Evolutionary conservation across 2,797 vertebrate species (phyloP).

Genomic region (Mus minutoides): DNA sequence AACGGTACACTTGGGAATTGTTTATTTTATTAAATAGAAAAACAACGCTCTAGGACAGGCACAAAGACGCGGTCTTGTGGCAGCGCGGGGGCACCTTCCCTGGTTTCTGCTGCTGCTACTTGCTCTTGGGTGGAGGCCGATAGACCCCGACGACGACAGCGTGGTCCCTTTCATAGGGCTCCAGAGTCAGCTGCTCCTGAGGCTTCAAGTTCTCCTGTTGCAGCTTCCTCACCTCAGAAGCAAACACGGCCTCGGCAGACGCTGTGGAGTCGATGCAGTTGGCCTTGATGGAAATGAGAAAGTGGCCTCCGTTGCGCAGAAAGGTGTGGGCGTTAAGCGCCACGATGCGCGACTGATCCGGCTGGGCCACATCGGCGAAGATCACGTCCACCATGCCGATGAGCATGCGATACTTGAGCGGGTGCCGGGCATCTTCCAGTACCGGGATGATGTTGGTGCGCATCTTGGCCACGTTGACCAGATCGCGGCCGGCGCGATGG

Average conservation of each 20-base stretch:
- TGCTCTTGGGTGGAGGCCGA: conserved; percentile 90
- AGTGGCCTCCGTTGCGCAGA: conserved; percentile 94
- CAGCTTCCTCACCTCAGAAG: conserved; percentile 94
- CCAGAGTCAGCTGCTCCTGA: conserved; percentile 95
- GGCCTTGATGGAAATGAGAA: conserved; percentile 96
- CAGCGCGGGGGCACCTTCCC: background rate
- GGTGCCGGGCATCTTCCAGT: conserved; percentile 95
- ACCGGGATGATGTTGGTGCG: conserved; percentile 96
- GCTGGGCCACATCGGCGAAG: conserved; percentile 95
- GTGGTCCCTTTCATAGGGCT: conserved; percentile 95
- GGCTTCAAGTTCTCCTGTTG: conserved; percentile 94
- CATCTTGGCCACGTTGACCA: conserved; percentile 95
- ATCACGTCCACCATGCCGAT: conserved; percentile 97
- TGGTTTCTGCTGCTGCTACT: conserved; percentile 73
- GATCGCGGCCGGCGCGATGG: conserved; percentile 94
- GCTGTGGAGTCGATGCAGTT: conserved; percentile 96
- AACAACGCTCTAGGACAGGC: conserved; percentile 5
- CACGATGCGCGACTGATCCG: conserved; percentile 95
- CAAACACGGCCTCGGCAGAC: conserved; percentile 93
- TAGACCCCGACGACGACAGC: conserved; percentile 94
- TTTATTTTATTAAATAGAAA: conserved; percentile 67
- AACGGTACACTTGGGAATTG: background rate
- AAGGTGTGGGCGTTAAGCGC: conserved; percentile 97
- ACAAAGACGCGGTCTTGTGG: background rate
- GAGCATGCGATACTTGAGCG: conserved; percentile 95